Percentiles rank a stretch among this genome's conserved stretches.
These are phyloP conservation scores for Rhynchonycteris naso DNA, from an alignment of 2,797 vertebrate species.

Conservation along the genomic window DNA sequence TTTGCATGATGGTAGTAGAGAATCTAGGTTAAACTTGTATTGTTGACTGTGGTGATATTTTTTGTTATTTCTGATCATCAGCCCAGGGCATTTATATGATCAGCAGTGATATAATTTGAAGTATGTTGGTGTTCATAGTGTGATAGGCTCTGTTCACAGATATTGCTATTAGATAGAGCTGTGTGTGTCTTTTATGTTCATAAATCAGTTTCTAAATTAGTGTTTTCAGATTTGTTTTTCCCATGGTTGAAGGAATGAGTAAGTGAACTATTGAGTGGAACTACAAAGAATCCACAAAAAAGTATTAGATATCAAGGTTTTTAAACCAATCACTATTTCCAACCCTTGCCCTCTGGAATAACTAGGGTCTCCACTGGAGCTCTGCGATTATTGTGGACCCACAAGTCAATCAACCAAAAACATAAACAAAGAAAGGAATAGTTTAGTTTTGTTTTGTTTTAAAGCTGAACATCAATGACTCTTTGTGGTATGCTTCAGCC, in stretches of 20 bases:
- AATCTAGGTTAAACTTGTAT: constrained; percentile 1
- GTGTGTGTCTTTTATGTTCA: neutral
- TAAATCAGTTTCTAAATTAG: neutral
- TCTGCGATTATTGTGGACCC: constrained; percentile 14
- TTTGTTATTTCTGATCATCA: constrained; percentile 19
- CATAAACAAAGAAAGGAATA: constrained; percentile 21
- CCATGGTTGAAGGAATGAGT: neutral
- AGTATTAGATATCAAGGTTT: neutral
- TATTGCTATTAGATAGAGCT: neutral
- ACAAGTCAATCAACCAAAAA: neutral
- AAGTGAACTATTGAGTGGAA: neutral
- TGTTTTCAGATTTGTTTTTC: neutral
- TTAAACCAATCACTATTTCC: neutral
- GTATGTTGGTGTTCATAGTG: accelerated
- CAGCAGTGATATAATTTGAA: neutral
- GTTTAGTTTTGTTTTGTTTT: constrained; percentile 6
- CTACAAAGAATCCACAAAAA: neutral
- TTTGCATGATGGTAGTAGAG: neutral
- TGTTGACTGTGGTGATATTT: neutral
- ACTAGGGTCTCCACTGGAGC: neutral
- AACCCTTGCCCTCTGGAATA: neutral
- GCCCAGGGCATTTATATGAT: neutral
- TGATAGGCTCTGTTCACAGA: neutral
- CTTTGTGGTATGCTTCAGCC: neutral
- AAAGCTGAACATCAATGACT: constrained; percentile 40